Conservation (phyloP, 1,140 invertebrate species). For the Trichonephila clavata region DNA sequence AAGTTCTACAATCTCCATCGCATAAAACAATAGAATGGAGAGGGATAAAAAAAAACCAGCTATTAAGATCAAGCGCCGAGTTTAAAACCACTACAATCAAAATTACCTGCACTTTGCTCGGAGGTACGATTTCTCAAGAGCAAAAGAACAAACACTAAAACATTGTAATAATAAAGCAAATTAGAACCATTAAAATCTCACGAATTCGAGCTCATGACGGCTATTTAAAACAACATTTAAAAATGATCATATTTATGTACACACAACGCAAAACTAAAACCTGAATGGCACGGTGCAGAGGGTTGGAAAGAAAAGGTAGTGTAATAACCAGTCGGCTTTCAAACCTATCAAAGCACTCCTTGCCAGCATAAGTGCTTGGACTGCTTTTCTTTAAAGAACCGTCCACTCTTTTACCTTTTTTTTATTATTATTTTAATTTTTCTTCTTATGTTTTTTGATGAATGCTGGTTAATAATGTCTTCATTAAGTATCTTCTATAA, state of each 20-base stretch:
- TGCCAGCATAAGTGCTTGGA: slow-evolving; percentile 33
- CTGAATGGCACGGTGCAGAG: too few relatives aligned
- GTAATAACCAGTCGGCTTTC: slow-evolving; percentile 40
- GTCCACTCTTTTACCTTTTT: slow-evolving; percentile 1
- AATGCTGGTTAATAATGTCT: slow-evolving; percentile 66
- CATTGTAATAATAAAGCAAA: not conserved
- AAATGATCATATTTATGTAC: not conserved
- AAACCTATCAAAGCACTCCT: not conserved
- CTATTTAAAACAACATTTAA: slow-evolving; percentile 18
- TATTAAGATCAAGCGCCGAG: not conserved
- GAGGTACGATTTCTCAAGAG: not conserved
- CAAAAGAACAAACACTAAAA: slow-evolving; percentile 10
- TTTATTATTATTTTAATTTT: not conserved
- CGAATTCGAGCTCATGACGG: not conserved
- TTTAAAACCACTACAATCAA: not conserved
- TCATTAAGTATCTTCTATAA: slow-evolving; percentile 65
- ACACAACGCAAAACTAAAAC: not conserved
- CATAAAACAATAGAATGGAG: not conserved
- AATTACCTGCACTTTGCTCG: not conserved
- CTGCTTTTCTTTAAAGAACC: not conserved
- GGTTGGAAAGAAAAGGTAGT: not conserved
- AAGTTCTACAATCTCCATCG: not conserved
- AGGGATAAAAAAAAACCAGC: not conserved
- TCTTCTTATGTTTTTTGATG: slow-evolving; percentile 41
- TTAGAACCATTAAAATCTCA: slow-evolving; percentile 19